Evolutionary conservation across 2,888 invertebrate species (phyloP), one percentile per base, ranked within the genome.

Genomic region (Leptopilina drosophilae): DNA sequence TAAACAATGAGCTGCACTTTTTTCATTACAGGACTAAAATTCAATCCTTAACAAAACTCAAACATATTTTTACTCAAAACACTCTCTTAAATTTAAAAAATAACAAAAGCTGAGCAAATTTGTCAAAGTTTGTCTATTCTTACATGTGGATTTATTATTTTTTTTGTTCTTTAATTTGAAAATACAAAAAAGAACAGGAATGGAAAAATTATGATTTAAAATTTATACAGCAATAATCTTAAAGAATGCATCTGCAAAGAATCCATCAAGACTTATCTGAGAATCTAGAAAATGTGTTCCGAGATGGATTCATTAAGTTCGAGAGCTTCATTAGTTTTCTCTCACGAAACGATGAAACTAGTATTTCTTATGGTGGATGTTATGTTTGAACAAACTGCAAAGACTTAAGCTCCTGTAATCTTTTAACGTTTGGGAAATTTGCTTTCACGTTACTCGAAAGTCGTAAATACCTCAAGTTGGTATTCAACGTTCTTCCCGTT

Each of bases 291-390:
- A 64, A 12, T 12, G 6, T 64, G 42, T 64, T 0, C 26, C 26
- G 8, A 77, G 49, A 64, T 64, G 89, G 89, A 90, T 89, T 90
- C 90, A 90, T 90, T 90, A 89, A 88, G 86, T 80, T 78, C 81
- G 77, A 83, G 88, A 82, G 88, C 84, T 89, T 90, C 89, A 89
- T 90, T 90, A 90, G 88, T 86, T 87, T 87, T 86, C 87, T 78
- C 85, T 65, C 62, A 77, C 20, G 67, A 67, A 64, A 64, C 33
- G 26, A 79, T 40, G 67, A 67, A 64, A 64, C 33, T 46, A 79
- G 56, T 75, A 26, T 82, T 78, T 77, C 79, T 67, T 67, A 49
- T 49, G 7, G 66, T 80, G 56, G 73, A 64, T 76, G 65, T 49
- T 11, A 49, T 49, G 49, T 49, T 12, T 64, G 80, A 78, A 81